phyloP scores from a whole-genome alignment of 2,797 vertebrate species.

The Gymnoscopelus braueri region DNA sequence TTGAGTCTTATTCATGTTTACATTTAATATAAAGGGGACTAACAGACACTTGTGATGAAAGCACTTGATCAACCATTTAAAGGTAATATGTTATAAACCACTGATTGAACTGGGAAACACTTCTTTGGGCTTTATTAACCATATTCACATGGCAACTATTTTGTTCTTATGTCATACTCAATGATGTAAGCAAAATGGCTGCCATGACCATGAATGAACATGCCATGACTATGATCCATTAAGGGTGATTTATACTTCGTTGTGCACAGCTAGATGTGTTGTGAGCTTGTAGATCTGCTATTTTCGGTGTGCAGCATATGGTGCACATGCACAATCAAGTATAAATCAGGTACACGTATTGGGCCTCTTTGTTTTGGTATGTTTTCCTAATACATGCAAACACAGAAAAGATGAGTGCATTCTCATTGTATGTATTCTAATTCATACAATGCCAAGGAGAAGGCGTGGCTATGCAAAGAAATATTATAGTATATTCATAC shows the following conservation, averaged over 20 bases:
- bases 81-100: conserved; percentile 15
- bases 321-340: background rate
- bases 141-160: background rate
- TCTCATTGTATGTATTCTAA: background rate
- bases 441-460: background rate
- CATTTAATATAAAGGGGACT: conserved; percentile 42
- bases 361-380: conserved; percentile 6
- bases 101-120: conserved; percentile 3
- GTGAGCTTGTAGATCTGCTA: background rate
- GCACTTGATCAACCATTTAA: background rate
- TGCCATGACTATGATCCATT: too few relatives aligned
- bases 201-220: too few relatives aligned
- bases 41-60: conserved; percentile 20
- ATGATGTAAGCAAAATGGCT: background rate
- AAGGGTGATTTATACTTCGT: too few relatives aligned
- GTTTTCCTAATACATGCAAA: conserved; percentile 8
- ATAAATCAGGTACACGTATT: background rate
- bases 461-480: background rate
- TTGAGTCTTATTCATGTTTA: conserved; percentile 49
- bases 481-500: background rate
- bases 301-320: background rate
- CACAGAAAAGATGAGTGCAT: conserved; percentile 10
- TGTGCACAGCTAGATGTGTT: background rate
- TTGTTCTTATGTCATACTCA: background rate
- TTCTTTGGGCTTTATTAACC: conserved; percentile 1